Evolutionary conservation across 2,113 vertebrate genomes (phyloP).

Genomic region (Cynoglossus semilaevis): DNA sequence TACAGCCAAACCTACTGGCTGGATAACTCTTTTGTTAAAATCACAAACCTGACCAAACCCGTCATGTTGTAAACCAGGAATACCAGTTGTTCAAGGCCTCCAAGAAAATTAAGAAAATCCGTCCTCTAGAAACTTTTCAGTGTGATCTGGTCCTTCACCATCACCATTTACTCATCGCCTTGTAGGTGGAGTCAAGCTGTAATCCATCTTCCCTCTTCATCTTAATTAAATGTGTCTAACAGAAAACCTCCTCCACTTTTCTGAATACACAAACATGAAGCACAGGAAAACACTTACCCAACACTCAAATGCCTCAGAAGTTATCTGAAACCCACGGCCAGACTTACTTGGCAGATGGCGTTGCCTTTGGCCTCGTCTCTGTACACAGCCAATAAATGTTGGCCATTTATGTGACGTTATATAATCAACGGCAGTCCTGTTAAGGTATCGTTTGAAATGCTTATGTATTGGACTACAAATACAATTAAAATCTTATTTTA

Average conservation of each 20-base stretch:
- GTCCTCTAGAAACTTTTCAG: constrained; percentile 12
- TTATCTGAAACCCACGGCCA: neutral
- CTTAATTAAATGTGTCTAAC: constrained; percentile 8
- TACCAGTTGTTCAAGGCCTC: constrained; percentile 9
- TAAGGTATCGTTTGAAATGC: no score
- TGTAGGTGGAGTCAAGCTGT: neutral
- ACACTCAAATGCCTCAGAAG: neutral
- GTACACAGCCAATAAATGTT: no score
- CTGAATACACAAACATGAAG: neutral
- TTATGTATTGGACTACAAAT: no score
- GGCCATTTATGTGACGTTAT: no score
- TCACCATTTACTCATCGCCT: constrained; percentile 7
- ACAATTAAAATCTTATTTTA: no score
- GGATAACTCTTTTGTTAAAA: no score
- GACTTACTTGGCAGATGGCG: no score
- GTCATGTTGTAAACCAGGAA: constrained; percentile 44
- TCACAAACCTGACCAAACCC: constrained; percentile 34
- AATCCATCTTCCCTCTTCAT: neutral
- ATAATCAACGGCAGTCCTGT: no score
- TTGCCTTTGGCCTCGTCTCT: no score
- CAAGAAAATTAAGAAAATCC: constrained; percentile 2
- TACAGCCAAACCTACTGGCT: neutral
- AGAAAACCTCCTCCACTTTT: constrained; percentile 12
- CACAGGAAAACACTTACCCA: neutral
- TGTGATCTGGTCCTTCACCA: neutral